Percentiles rank a stretch among this genome's conserved stretches.
phyloP scores from a whole-genome alignment of 2,113 vertebrate species.

The Caloenas nicobarica region DNA sequence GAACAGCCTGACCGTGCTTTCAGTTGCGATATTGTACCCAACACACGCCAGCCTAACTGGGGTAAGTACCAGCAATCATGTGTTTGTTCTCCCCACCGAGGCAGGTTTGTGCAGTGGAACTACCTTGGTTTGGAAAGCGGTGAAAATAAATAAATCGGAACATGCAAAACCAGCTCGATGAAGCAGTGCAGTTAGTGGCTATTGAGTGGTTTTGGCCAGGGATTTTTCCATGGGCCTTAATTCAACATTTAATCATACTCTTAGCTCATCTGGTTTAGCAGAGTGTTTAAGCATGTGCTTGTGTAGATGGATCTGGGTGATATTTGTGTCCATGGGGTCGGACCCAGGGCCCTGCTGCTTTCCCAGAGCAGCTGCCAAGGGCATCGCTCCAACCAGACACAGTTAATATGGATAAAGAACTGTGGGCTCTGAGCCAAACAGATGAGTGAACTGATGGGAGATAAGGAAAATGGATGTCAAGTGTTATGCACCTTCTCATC shows the following conservation, averaged over 20 bases:
- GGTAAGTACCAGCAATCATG: fast-evolving
- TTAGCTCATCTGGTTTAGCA: background rate
- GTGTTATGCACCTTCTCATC: background rate
- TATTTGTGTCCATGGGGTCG: background rate
- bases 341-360: background rate
- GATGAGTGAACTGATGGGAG: background rate
- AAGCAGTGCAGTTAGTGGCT: background rate
- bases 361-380: fast-evolving
- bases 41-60: background rate
- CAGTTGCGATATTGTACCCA: background rate
- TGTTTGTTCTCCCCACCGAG: background rate
- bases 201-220: background rate
- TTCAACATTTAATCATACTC: background rate
- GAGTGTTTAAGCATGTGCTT: background rate
- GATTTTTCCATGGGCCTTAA: background rate
- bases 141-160: background rate
- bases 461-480: constrained; percentile 8
- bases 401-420: background rate
- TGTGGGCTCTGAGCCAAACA: background rate
- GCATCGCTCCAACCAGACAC: background rate
- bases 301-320: background rate
- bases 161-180: background rate
- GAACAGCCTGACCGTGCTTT: background rate
- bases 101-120: background rate
- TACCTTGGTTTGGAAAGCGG: background rate